Base-by-base conservation (phyloP, 2,888 invertebrate species). In the Heliconius ethilla region DNA sequence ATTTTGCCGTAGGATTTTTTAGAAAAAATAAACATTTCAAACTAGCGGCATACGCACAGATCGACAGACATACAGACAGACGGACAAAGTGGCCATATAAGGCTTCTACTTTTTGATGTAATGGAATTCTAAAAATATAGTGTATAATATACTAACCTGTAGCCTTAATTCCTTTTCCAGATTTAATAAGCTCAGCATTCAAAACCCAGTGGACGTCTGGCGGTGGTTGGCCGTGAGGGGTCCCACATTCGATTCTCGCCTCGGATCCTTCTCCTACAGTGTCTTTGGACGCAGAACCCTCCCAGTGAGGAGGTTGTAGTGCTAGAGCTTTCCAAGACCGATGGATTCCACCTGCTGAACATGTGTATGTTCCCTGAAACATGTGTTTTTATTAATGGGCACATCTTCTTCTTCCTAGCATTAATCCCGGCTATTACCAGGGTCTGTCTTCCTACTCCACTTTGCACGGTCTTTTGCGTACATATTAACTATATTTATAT, bases 171-270 rank as follows among this genome's bases (percentile, higher is more conserved):
- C 88, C 90, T 45, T 90, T 90, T 5, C 89, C 90, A 33, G 82
- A 95, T 75, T 92, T 90, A 62, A 98, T 95, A 5, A 96, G 95
- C 81, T 96, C 96, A 0, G 98, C 97, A 87, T 99, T 98, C 76
- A 98, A 96, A 79, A 98, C 93, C 99, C 99, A 99, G 82, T 96
- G 96, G 59, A 98, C 95, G 6, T 93, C 92, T 0, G 98, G 98
- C 65, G 95, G 92, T 0, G 98, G 98, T 72, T 96, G 95, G 0
- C 98, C 98, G 13, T 93, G 94, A 0, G 96, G 96, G 5, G 89
- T 88, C 73, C 97, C 97, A 65, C 95, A 95, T 0, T 88, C 85
- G 0, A 94, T 86, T 15, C 87, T 88, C 0, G 91, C 93, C 6
- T 84, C 86, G 0, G 88, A 86, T 18, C 93, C 92, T 90, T 96